Evolutionary conservation across 2,797 vertebrate species (phyloP), one percentile per base, ranked within the genome.

Genomic region (Paguma larvata): DNA sequence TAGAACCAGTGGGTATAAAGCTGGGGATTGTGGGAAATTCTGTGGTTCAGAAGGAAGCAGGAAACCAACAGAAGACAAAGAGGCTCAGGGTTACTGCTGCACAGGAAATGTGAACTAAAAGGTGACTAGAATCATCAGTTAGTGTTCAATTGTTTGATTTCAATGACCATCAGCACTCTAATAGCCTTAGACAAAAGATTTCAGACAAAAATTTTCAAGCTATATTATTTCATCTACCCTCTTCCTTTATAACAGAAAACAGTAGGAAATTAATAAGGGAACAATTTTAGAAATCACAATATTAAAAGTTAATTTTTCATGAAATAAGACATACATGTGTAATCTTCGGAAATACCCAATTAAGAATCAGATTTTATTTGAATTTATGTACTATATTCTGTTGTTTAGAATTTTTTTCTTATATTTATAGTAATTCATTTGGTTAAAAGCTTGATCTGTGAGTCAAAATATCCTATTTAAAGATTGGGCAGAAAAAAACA

Each of bases 301-400:
- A 91, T 68, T 62, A 86, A 34, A 92, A 86, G 6, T 89, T 77
- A 85, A 27, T 65, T 92, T 90, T 68, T 93, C 11, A 5, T 68
- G 84, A 53, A 78, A 27, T 87, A 94, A 72, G 34, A 77, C 48
- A 67, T 9, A 34, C 16, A 19, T 23, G 11, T 2, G 9, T 19
- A 75, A 14, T 84, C 53, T 93, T 79, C 51, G 75, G 84, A 63
- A 75, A 15, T 34, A 78, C 41, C 34, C 48, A 51, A 32, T 87
- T 83, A 75, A 46, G 15, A 59, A 65, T 88, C 27, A 91, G n/a
- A 65, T 62, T 77, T 89, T 86, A 89, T 78, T 46, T 78, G 27
- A 93, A 73, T 94, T 46, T 83, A 41, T 82, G 10, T 38, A 62
- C 23, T 62, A 83, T 63, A 62, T 68, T 89, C 91, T 68, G 15